phyloP scores from a whole-genome alignment of 2,888 invertebrate genomes.

The Galerucella calmariensis region DNA sequence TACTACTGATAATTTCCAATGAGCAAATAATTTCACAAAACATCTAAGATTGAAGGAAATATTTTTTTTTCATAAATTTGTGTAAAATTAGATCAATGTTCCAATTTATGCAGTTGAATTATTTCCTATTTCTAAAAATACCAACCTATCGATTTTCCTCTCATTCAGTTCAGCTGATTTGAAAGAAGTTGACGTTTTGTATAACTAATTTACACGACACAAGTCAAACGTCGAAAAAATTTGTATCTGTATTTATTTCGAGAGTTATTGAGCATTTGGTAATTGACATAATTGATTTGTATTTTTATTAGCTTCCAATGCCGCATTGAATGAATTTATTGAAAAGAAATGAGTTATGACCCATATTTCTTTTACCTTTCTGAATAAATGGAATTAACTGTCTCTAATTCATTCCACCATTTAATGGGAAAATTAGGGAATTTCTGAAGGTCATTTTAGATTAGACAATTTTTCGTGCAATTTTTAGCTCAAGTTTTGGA shows the following conservation, averaged over 20 bases:
- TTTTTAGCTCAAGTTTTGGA: no score
- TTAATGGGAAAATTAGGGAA: no score
- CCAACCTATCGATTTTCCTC: background rate
- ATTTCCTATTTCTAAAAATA: conserved; percentile 8
- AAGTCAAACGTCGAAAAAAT: background rate
- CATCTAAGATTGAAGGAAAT: no score
- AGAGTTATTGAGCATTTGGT: background rate
- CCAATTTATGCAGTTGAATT: background rate
- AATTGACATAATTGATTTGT: background rate
- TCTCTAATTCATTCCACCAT: no score
- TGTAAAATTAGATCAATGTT: background rate
- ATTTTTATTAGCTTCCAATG: background rate
- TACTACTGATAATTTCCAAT: no score
- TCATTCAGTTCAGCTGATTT: conserved; percentile 6
- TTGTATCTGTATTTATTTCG: background rate
- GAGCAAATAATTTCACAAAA: no score
- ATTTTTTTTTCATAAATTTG: no score
- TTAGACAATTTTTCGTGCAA: no score
- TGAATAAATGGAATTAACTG: no score
- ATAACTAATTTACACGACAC: background rate
- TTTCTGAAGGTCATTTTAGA: no score
- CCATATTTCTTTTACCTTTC: no score
- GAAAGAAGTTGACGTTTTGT: background rate
- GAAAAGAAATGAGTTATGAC: no score
- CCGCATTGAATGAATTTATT: background rate